Conservation (phyloP, 2,888 invertebrate species). For the Zelleria hepariella region DNA sequence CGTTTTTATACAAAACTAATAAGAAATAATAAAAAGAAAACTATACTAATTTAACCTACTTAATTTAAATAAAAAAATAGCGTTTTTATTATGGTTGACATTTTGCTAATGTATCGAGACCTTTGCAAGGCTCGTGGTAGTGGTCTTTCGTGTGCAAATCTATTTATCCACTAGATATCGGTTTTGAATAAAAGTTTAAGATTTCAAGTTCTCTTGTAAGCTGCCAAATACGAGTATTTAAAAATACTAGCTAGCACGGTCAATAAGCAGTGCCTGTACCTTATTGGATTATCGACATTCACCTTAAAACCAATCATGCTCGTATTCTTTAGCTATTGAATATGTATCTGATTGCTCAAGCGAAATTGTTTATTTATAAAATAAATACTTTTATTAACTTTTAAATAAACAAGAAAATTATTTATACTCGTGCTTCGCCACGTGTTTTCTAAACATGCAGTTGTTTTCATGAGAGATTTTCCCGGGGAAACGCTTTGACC, state of each 20-base stretch:
- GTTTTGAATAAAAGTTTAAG: too few species aligned
- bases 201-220: too few species aligned
- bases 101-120: too few species aligned
- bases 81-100: too few species aligned
- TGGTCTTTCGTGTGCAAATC: too few species aligned
- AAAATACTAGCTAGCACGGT: background rate
- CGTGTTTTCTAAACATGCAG: background rate
- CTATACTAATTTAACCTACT: too few species aligned
- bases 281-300: background rate
- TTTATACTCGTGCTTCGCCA: background rate
- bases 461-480: background rate
- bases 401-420: background rate
- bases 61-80: too few species aligned
- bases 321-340: background rate
- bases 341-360: background rate
- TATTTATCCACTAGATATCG: too few species aligned
- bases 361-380: background rate
- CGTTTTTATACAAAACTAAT: too few species aligned
- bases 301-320: background rate
- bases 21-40: too few species aligned
- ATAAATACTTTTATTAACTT: background rate
- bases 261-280: background rate
- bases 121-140: too few species aligned
- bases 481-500: too few species aligned
- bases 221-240: background rate